Evolutionary conservation across 2,797 vertebrate genomes (phyloP), one percentile per base, ranked within the genome.

Genomic region (Sylvia borin): DNA sequence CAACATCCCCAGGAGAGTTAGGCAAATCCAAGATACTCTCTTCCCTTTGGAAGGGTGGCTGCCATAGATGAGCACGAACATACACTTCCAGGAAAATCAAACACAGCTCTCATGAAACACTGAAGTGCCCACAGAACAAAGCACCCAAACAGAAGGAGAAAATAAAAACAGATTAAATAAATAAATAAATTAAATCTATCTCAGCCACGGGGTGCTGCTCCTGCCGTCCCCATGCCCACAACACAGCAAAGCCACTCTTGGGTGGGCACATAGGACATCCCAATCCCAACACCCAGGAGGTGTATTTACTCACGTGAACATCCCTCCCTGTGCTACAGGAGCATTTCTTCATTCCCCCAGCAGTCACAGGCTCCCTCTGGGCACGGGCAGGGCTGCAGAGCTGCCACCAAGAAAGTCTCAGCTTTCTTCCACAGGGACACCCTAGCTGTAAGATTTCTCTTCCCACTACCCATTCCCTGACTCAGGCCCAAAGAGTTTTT

Each of bases 1-100:
- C 43, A 84, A 11, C 0, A 0, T 19, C 14, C 38, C 7, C 40
- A 2, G 0, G 3, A 6, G 10, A 0, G 0, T 36, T 25, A 40
- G 32, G 21, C 34, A 83, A 79, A 90, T 25, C 73, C 64, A 71
- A 75, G 32, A 27, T 67, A 43, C 7, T 53, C n/a, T 71, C 17
- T 50, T 70, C 42, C 53, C 51, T 36, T 11, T 12, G 7, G n/a
- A 42, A 53, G 24, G 48, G 48, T 3, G 0, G 64, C 34, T 64
- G 48, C 21, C 32, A 8, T 54, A 45, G 65, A 40, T 57, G 47
- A 14, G 7, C 67, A 78, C 36, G 31, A 68, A 61, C 70, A 42
- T 40, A 36, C 1, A 0, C 19, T 57, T 54, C 43, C 68, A 87
- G 1, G 2, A n/a, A 66, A 50, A 40, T 36, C 53, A 65, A 62